Conservation (phyloP, 2,797 vertebrate genomes). For the Phataginus tetradactyla region DNA sequence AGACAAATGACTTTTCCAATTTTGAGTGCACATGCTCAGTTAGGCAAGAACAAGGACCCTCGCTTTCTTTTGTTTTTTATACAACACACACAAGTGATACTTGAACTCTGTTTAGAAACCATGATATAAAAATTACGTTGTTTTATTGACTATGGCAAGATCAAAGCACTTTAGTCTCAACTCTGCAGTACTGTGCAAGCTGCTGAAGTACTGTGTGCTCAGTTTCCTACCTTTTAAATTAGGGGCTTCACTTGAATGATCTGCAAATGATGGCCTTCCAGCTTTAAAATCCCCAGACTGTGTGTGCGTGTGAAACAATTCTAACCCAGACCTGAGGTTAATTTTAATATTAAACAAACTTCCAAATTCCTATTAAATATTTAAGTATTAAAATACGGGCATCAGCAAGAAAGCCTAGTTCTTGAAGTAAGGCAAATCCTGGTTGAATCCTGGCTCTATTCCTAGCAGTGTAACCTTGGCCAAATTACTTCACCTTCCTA, state of each 20-base stretch:
- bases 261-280: not conserved
- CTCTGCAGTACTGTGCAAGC: not conserved
- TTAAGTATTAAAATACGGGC: not conserved
- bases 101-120: slow-evolving; percentile 1
- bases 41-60: not conserved
- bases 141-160: not conserved
- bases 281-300: slow-evolving; percentile 26
- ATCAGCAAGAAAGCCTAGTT: not conserved
- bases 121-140: not conserved
- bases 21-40: not conserved
- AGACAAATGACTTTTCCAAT: not conserved
- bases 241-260: not conserved
- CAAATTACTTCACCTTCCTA: not conserved
- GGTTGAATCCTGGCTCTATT: not conserved
- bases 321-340: not conserved
- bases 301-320: not conserved
- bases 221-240: not conserved
- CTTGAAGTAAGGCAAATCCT: not conserved
- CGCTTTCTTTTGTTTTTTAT: not conserved
- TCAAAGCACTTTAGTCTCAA: slow-evolving; percentile 5
- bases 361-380: not conserved
- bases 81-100: not conserved
- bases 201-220: not conserved
- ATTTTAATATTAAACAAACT: not conserved
- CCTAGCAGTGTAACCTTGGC: not conserved